Base-by-base conservation (phyloP, 2,797 vertebrate species). In the Parambassis ranga region DNA sequence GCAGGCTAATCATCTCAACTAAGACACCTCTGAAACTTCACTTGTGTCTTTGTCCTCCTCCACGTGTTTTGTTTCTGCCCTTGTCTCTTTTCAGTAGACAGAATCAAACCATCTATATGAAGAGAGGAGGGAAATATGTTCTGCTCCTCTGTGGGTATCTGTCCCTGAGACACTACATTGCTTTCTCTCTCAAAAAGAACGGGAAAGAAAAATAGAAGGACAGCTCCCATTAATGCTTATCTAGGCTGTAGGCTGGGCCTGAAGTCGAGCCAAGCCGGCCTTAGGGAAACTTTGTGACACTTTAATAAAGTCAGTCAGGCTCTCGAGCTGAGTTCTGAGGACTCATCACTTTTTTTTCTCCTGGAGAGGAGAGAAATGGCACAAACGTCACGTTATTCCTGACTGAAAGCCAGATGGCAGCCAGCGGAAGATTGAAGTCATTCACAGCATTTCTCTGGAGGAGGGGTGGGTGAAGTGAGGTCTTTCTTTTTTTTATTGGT, bases 401-500 rank as follows among this genome's bases (percentile, higher is more conserved):
- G 81, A 87, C 78, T 83, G 69, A 87, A 83, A 84, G 76, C 84
- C 87, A 86, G 78, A 83, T 82, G 77, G 82, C 69, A 47, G 67
- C 49, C 53, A 71, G 73, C 38, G 4, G 57, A 49, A 79, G 58
- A 81, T 24, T 82, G 50, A 75, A 62, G 42, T 31, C 63, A 63
- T 79, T 77, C 64, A 58, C 59, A 44, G 38, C 7, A 1, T 57
- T 73, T 73, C 28, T 64, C 39, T 43, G 32, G 62, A 31, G 19
- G 52, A 42, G 20, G 13, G 36, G 23, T 14, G 14, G 48, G 5
- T 10, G 5, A 38, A 61, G 47, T 19, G 49, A 49, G 52, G 36
- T 58, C 38, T 71, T 39, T 46, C 32, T n/a, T n/a, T n/a, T 62
- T 66, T 65, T 63, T 61, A 76, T 61, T 66, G 55, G 63, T 69